Evolutionary conservation across 1,140 invertebrate species (phyloP).

Genomic region (Apis cerana): DNA sequence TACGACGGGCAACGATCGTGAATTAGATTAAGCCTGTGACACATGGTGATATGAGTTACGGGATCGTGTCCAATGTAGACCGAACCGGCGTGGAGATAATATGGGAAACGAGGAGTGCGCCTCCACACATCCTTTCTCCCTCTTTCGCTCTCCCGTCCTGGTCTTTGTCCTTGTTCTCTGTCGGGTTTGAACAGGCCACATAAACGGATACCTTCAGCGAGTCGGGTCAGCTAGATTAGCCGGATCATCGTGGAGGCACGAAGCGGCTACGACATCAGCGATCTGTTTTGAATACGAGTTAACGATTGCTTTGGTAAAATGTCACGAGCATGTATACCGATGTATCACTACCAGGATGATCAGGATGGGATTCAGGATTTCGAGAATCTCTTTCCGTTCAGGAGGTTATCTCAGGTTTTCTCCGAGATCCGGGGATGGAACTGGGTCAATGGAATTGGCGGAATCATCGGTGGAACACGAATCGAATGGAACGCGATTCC

Average conservation of each 20-base stretch:
- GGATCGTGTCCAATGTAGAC: constrained; percentile 60
- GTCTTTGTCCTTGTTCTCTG: neutral
- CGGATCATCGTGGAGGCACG: constrained; percentile 55
- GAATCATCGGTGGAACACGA: constrained; percentile 36
- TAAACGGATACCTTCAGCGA: constrained; percentile 36
- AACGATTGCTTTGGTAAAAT: constrained; percentile 39
- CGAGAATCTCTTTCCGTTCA: constrained; percentile 7
- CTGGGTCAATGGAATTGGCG: constrained; percentile 41
- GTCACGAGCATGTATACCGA: neutral
- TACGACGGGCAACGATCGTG: constrained; percentile 75
- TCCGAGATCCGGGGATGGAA: constrained; percentile 3
- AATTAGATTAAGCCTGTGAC: constrained; percentile 78
- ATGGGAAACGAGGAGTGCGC: constrained; percentile 58
- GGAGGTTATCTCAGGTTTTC: neutral
- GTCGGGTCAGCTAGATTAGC: constrained; percentile 59
- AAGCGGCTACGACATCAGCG: constrained; percentile 33
- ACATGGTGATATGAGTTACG: constrained; percentile 77
- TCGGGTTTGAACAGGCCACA: constrained; percentile 7
- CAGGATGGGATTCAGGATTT: too few relatives aligned
- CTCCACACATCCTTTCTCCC: constrained; percentile 37
- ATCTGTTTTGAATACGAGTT: constrained; percentile 63
- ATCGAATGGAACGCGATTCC: constrained; percentile 6
- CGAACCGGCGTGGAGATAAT: constrained; percentile 56
- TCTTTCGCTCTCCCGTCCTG: constrained; percentile 33
- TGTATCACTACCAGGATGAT: too few relatives aligned